A percentile compares a stretch with the other conserved stretches of the same genome.
These are phyloP conservation scores for Tanytarsus gracilentus DNA, from an alignment of 2,888 invertebrate genomes.

Conservation along the genomic window DNA sequence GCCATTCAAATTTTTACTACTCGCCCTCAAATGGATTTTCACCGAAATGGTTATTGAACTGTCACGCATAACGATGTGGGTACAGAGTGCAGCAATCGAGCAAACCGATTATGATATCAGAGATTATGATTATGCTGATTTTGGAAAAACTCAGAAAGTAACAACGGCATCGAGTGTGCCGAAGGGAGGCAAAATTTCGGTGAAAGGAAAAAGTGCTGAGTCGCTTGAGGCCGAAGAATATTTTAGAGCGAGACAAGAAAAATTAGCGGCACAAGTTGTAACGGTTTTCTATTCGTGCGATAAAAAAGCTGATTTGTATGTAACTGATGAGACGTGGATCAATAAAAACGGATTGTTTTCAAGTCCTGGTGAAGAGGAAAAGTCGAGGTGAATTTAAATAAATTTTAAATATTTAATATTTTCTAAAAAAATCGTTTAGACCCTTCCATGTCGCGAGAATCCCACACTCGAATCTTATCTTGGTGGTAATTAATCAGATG, in stretches of 20 bases:
- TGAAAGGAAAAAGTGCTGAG: conserved; percentile 37
- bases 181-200: conserved; percentile 32
- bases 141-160: not conserved
- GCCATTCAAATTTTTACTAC: conserved; percentile 42
- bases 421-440: too few species aligned
- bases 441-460: conserved; percentile 64
- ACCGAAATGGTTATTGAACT: conserved; percentile 40
- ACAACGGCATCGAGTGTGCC: conserved; percentile 29
- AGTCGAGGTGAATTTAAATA: too few species aligned
- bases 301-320: conserved; percentile 59
- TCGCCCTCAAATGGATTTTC: conserved; percentile 44
- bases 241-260: conserved; percentile 29
- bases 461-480: conserved; percentile 65
- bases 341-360: conserved; percentile 29
- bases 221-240: conserved; percentile 43
- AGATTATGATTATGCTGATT: conserved; percentile 34
- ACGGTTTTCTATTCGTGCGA: conserved; percentile 56
- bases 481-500: conserved; percentile 60
- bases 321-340: conserved; percentile 33
- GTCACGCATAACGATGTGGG: conserved; percentile 39
- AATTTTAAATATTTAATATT: too few species aligned
- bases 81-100: conserved; percentile 39
- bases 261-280: conserved; percentile 25
- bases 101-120: conserved; percentile 35
- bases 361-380: too few species aligned